Base-by-base conservation (phyloP, 1,140 invertebrate genomes). In the Euura saliciscinereae region DNA sequence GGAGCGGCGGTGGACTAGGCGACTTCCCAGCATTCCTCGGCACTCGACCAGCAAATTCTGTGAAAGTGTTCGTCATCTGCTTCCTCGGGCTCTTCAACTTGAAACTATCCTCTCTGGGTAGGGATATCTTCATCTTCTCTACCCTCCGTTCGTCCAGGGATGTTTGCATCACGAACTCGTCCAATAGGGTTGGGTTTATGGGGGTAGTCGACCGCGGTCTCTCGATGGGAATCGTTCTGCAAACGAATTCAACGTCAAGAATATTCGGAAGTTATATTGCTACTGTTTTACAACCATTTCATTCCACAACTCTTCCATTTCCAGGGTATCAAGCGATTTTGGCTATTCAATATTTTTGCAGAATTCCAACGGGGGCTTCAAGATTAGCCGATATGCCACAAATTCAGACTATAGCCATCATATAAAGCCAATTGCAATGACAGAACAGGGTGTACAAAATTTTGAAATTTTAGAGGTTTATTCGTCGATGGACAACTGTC, bases 191-290 rank as follows among this genome's bases (percentile, higher is more conserved):
- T 28, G 94, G 92, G 84, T 93, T 94, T 59, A 95, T 91, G 2
- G 94, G 94, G 64, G 94, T 94, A 42, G 93, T 94, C n/a, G 94
- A 95, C 6, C 96, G 89, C 13, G 96, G 96, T 75, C 96, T 88
- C 76, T 96, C 95, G 71, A 96, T 93, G 0, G 95, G 94, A 77
- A 91, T 95, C n/a, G 93, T 96, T 75, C 91, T 94, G 42, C 93
- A 89, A 82, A 92, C 89, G 77, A 88, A 88, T 44, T 28, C 28
- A 28, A 28, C 28, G 28, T 28, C 28, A 28, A 28, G 28, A 28
- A 28, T 28, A 28, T 28, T 28, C 28, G 28, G 28, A 28, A 28
- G 28, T 28, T 28, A 28, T 28, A 28, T 28, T 28, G 28, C 2
- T 59, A 59, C 51, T 6, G 5, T 59, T n/a, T 11, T 11, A 59